Evolutionary conservation across 2,797 vertebrate species (phyloP).

Genomic region (Emys orbicularis): DNA sequence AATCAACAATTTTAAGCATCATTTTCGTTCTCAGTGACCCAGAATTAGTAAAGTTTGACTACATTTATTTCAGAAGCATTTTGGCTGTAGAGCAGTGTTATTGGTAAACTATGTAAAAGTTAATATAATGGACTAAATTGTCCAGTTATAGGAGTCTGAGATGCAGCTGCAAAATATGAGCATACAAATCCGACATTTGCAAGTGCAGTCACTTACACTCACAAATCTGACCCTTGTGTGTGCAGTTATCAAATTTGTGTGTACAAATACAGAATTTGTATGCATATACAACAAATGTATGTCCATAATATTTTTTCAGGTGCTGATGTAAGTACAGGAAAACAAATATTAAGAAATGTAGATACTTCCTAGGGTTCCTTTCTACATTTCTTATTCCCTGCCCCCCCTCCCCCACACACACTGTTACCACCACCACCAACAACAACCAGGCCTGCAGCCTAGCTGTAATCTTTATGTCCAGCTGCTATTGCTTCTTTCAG

Average conservation of each 20-base stretch:
- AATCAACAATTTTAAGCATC: too few relatives aligned
- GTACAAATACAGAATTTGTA: background rate
- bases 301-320: background rate
- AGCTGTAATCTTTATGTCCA: background rate
- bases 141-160: background rate
- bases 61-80: too few relatives aligned
- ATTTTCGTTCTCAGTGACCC: too few relatives aligned
- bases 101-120: background rate
- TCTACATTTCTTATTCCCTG: background rate
- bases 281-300: background rate
- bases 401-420: too few relatives aligned
- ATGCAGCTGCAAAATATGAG: background rate
- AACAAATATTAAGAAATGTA: background rate
- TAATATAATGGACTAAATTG: background rate
- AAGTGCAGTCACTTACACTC: background rate
- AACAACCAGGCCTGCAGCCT: background rate
- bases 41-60: too few relatives aligned
- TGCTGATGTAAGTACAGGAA: background rate
- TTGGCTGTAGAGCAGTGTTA: too few relatives aligned
- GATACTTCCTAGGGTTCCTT: background rate
- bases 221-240: background rate
- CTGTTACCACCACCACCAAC: background rate
- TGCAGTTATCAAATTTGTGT: background rate
- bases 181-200: background rate
- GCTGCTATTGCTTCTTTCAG: background rate